Base-by-base conservation (phyloP, 2,113 vertebrate species). In the Epinephelus moara region DNA sequence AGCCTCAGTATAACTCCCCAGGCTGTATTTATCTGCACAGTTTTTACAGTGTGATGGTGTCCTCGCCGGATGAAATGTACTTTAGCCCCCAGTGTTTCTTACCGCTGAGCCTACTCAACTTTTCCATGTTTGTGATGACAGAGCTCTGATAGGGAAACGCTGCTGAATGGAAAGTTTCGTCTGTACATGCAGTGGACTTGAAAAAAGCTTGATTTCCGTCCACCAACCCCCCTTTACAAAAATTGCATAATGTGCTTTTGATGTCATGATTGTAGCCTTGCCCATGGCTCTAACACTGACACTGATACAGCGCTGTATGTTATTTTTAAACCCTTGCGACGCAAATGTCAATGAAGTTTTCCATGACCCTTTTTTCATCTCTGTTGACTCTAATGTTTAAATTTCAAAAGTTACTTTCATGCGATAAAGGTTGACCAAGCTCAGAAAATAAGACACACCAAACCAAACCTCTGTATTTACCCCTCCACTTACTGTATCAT, bases 241-340 rank as follows among this genome's bases (percentile, higher is more conserved):
- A 93, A 87, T 93, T 94, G 92, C 91, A 89, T 94, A 94, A 94
- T 91, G 70, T 27, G 57, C 88, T 77, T 90, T 92, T 94, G 90
- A 94, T 91, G 89, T 91, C 83, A 89, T 83, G 80, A 85, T 91
- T 79, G 81, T 85, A 85, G 90, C 76, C 77, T 86, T 86, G 89
- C 91, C 88, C 75, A 53, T 86, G 92, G 87, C 80, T 90, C 89
- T 90, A 62, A 74, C 75, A 60, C 81, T 91, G 80, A 80, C 90
- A 93, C 88, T 89, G 89, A 94, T 90, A 82, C 86, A 85, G 80
- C 4, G 45, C 85, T 84, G 74, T 69, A 75, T 82, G 94, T 94
- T 95, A 94, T 95, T 95, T 96, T 95, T 93, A 94, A 94, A 93
- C 92, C 85, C 84, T 90, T 90, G 85, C 79, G 75, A 80, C 80